Evolutionary conservation across 2,113 vertebrate genomes (phyloP), one percentile per base, ranked within the genome.

Genomic region (Heloderma charlesbogerti): DNA sequence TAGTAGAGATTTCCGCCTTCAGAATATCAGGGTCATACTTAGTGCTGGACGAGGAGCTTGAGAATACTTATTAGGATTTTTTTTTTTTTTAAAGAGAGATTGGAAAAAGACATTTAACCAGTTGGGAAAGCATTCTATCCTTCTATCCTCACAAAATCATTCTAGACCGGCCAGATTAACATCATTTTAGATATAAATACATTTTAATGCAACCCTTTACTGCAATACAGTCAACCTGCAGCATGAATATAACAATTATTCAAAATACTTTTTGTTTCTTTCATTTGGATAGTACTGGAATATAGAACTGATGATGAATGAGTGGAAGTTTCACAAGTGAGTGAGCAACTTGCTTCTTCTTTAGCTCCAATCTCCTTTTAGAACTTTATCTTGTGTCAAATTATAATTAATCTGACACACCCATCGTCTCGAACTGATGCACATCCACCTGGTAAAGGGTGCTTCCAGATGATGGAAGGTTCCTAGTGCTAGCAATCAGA

Each of bases 1-100:
- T 98, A 80, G 98, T 98, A 79, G 98, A 98, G 95, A 98, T 98
- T 96, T 98, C 98, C 29, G 98, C 98, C 95, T 98, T 98, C 93
- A 98, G 96, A 95, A 98, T 98, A 93, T 98, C 98, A 81, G 98
- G 98, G 90, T 98, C 98, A 87, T 98, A 98, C 92, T 98, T 98
- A 40, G 98, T 98, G 93, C 98, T 98, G 78, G 98, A 98, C n/a
- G 98, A 98, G 90, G 98, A 98, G 84, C 98, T 97, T 89, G 98
- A 98, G 95, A 98, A 98, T 57, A 98, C 98, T 98, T 96, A 93
- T 86, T 1, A 29, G 37, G 93, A 92, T 93, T 51, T 51, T 51
- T 91, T 84, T 93, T 51, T 51, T 51, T 91, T 84, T 91, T 57
- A 51, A 86, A 92, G 71, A 25, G 37, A 43, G 74, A 83, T 78